A percentile compares a stretch with the other conserved stretches of the same genome.
Conservation (phyloP, 2,113 vertebrate genomes). For the Notiomystis cincta region DNA sequence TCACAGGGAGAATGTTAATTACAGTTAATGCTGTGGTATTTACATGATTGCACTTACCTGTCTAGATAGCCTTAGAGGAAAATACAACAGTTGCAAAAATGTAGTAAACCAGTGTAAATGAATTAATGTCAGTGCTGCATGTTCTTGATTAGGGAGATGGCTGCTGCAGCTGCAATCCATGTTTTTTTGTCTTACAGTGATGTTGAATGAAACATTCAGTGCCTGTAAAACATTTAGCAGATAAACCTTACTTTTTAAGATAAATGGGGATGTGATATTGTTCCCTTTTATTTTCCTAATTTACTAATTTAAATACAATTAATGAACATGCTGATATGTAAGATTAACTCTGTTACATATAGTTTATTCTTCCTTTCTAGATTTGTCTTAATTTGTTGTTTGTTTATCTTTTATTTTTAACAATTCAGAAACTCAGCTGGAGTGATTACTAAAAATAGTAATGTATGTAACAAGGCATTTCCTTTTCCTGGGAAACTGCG, state of each 20-base stretch:
- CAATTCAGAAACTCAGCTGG: constrained; percentile 11
- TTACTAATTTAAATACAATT: background rate
- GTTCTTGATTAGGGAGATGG: background rate
- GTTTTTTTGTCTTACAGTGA: background rate
- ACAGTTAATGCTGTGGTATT: background rate
- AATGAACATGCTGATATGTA: background rate
- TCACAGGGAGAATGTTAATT: background rate
- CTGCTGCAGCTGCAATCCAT: background rate
- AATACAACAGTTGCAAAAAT: background rate
- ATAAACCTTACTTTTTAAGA: background rate
- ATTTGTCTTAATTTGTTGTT: background rate
- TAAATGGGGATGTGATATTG: background rate
- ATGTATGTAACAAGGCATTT: constrained; percentile 49
- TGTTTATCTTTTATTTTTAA: background rate
- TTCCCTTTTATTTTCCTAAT: background rate
- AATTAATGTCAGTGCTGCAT: background rate
- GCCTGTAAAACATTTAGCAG: background rate
- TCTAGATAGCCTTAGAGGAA: background rate
- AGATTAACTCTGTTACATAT: background rate
- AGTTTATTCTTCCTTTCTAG: background rate
- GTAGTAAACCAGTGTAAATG: background rate
- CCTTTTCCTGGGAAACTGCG: constrained; percentile 41
- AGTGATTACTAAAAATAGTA: constrained; percentile 50
- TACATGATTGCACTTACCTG: background rate
- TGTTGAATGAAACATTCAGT: background rate